Percentiles rank a stretch among this genome's conserved stretches.
Evolutionary conservation across 2,888 invertebrate genomes (phyloP).

Genomic region (Zonitis immaculata): DNA sequence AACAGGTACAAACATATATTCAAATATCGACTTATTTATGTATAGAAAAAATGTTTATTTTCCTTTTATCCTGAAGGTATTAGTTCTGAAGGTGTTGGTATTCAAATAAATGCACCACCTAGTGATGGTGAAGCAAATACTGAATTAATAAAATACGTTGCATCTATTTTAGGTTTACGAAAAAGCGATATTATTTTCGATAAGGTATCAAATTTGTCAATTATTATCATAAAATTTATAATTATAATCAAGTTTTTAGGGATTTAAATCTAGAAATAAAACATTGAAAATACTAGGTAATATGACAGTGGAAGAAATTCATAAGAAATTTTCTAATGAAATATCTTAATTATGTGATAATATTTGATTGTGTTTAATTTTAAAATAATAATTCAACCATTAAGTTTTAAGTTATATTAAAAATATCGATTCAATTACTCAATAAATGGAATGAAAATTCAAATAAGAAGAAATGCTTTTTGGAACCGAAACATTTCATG

Average conservation of each 20-base stretch:
- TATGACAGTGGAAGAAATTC: constrained; percentile 48
- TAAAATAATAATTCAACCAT: too few species aligned
- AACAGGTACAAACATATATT: constrained; percentile 42
- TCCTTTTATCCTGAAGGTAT: constrained; percentile 47
- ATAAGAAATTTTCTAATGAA: constrained; percentile 47
- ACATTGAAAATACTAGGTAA: constrained; percentile 51
- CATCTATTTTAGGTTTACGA: constrained; percentile 61
- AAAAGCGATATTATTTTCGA: constrained; percentile 68
- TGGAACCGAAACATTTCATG: too few species aligned
- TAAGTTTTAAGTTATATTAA: too few species aligned
- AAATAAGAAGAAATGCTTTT: too few species aligned
- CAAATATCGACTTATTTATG: too few species aligned
- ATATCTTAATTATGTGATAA: constrained; percentile 17
- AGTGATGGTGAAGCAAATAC: constrained; percentile 76
- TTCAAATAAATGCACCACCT: constrained; percentile 77
- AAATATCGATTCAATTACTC: too few species aligned
- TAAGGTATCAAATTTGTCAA: constrained; percentile 25
- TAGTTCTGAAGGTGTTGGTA: constrained; percentile 60
- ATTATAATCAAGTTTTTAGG: too few species aligned
- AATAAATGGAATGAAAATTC: too few species aligned
- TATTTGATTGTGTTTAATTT: background rate
- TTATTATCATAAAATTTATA: too few species aligned
- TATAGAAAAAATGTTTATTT: too few species aligned
- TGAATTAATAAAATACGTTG: constrained; percentile 67
- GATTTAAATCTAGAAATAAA: constrained; percentile 58